phyloP scores from a whole-genome alignment of 2,888 invertebrate genomes.

The Malthinus seriepunctatus region DNA sequence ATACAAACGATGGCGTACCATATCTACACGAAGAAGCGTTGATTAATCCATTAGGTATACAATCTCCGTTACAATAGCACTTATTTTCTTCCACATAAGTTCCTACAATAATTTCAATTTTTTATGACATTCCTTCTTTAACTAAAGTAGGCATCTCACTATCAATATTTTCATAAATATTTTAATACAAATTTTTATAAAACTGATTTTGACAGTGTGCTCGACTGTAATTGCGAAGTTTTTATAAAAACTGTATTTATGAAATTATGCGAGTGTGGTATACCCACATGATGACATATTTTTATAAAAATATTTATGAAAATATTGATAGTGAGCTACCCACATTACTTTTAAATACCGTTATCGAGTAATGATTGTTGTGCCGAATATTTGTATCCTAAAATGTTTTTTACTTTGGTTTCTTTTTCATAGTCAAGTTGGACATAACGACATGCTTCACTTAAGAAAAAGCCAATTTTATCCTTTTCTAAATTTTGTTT shows the following conservation, averaged over 20 bases:
- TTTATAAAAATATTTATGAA: too few relatives aligned
- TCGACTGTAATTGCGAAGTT: too few relatives aligned
- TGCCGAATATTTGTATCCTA: constrained; percentile 68
- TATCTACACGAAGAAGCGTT: constrained; percentile 74
- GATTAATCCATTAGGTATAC: constrained; percentile 69
- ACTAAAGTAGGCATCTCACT: too few relatives aligned
- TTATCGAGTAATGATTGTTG: constrained; percentile 69
- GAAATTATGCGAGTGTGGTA: too few relatives aligned
- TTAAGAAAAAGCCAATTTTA: constrained; percentile 65
- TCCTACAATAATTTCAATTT: constrained; percentile 52
- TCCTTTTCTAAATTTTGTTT: not conserved
- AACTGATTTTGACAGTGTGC: too few relatives aligned
- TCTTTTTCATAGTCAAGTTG: constrained; percentile 65
- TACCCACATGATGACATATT: too few relatives aligned
- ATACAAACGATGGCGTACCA: constrained; percentile 78
- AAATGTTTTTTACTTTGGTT: constrained; percentile 61
- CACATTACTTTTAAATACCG: constrained; percentile 50
- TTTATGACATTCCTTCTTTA: too few relatives aligned
- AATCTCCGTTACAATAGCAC: constrained; percentile 72
- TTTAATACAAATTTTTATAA: not conserved
- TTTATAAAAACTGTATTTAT: too few relatives aligned
- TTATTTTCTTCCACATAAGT: constrained; percentile 59
- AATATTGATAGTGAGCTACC: not conserved
- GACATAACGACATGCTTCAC: constrained; percentile 76
- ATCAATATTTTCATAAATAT: too few relatives aligned